These are phyloP conservation scores for Corella eumyota DNA, from an alignment of 23 tunicate genomes.

Conservation along the genomic window DNA sequence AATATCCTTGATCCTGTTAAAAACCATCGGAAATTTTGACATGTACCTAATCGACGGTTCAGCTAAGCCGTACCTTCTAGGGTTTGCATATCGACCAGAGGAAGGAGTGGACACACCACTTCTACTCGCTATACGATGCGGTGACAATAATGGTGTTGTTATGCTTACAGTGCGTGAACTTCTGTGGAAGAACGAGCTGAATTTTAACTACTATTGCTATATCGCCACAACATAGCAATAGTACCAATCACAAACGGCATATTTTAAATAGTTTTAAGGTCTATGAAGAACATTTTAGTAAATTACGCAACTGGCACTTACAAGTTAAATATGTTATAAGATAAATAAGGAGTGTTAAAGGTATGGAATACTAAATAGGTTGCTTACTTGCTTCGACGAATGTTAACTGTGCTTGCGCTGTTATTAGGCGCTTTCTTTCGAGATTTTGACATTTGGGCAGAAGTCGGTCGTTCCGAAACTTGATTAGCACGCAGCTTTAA, in stretches of 20 bases:
- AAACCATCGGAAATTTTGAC: constrained; percentile 32
- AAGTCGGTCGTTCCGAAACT: constrained; percentile 11
- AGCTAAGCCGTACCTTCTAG: constrained; percentile 7
- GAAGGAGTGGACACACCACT: constrained; percentile 7
- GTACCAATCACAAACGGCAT: too few relatives aligned
- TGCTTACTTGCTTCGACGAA: constrained; percentile 18
- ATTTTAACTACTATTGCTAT: too few relatives aligned
- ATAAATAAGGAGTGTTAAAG: too few relatives aligned
- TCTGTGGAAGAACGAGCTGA: too few relatives aligned
- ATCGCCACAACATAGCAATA: too few relatives aligned
- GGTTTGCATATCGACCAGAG: background rate
- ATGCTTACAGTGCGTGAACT: too few relatives aligned
- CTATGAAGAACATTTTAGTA: too few relatives aligned
- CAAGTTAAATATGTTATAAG: too few relatives aligned
- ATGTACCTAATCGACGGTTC: constrained; percentile 26
- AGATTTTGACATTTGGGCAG: constrained; percentile 1
- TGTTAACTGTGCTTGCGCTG: constrained; percentile 7
- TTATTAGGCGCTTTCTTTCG: constrained; percentile 5
- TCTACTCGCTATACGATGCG: constrained; percentile 3
- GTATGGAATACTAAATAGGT: too few relatives aligned
- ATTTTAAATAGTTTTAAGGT: too few relatives aligned
- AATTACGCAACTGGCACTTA: too few relatives aligned
- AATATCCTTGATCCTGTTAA: constrained; percentile 63
- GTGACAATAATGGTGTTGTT: constrained; percentile 5
- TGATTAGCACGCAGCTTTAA: background rate